Conservation (phyloP, 1,140 invertebrate species). For the Drosophila nasuta region DNA sequence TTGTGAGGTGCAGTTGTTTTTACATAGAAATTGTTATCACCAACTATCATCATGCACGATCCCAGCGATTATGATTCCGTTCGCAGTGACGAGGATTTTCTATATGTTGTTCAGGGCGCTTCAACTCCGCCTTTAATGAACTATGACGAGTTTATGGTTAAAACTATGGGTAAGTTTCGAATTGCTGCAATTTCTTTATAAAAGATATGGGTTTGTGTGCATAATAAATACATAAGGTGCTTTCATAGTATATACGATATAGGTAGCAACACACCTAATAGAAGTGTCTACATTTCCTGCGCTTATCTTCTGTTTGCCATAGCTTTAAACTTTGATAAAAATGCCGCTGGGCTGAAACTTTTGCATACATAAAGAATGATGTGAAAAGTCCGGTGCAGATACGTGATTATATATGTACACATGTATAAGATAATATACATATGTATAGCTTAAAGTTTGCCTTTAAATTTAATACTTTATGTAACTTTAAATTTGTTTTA, state of each 20-base stretch:
- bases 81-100: constrained; percentile 61
- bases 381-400: background rate
- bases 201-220: constrained; percentile 3
- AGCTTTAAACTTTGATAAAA: constrained; percentile 72
- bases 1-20: background rate
- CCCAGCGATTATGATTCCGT: constrained; percentile 72
- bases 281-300: constrained; percentile 46
- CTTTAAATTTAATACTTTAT: background rate
- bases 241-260: background rate
- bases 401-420: background rate
- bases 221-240: constrained; percentile 3
- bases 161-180: constrained; percentile 66
- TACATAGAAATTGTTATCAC: background rate
- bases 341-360: constrained; percentile 46
- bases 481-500: background rate
- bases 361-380: constrained; percentile 42
- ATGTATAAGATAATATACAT: background rate
- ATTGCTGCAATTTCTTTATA: constrained; percentile 6
- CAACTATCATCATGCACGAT: constrained; percentile 56
- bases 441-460: background rate
- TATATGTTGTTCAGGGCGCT: constrained; percentile 57
- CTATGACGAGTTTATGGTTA: constrained; percentile 69
- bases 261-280: constrained; percentile 14
- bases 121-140: constrained; percentile 64
- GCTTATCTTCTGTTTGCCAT: constrained; percentile 73